Conservation (phyloP, 2,888 invertebrate genomes). For the Notodonta ziczac region DNA sequence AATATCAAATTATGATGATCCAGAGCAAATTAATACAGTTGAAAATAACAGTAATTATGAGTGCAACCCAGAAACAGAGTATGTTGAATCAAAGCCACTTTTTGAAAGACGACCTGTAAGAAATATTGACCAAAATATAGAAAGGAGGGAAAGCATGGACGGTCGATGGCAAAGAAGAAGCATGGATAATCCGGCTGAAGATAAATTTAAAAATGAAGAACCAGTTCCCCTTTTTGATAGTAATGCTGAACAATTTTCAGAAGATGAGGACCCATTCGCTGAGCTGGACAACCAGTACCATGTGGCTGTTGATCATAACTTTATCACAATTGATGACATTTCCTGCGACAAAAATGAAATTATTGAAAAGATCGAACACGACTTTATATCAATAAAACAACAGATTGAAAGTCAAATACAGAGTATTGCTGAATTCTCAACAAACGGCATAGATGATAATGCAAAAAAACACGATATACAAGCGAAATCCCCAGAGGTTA, state of each 20-base stretch:
- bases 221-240: constrained; percentile 60
- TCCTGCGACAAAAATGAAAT: constrained; percentile 27
- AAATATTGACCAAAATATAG: constrained; percentile 21
- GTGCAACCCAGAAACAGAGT: constrained; percentile 27
- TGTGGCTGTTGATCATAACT: constrained; percentile 77
- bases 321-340: constrained; percentile 62
- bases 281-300: constrained; percentile 78
- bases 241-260: constrained; percentile 60
- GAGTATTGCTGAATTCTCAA: constrained; percentile 40
- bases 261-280: constrained; percentile 75
- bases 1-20: constrained; percentile 21
- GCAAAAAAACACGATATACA: constrained; percentile 22
- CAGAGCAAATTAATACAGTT: constrained; percentile 27
- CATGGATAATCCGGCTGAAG: constrained; percentile 43
- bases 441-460: constrained; percentile 11
- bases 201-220: constrained; percentile 36
- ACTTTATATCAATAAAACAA: constrained; percentile 30
- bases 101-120: constrained; percentile 52
- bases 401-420: constrained; percentile 50
- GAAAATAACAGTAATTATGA: constrained; percentile 21
- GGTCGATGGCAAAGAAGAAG: constrained; percentile 38
- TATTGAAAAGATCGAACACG: constrained; percentile 8
- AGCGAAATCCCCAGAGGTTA: constrained; percentile 15
- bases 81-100: constrained; percentile 38
- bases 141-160: constrained; percentile 26